Evolutionary conservation across 2,113 vertebrate species (phyloP).

Genomic region (Colossoma macropomum): DNA sequence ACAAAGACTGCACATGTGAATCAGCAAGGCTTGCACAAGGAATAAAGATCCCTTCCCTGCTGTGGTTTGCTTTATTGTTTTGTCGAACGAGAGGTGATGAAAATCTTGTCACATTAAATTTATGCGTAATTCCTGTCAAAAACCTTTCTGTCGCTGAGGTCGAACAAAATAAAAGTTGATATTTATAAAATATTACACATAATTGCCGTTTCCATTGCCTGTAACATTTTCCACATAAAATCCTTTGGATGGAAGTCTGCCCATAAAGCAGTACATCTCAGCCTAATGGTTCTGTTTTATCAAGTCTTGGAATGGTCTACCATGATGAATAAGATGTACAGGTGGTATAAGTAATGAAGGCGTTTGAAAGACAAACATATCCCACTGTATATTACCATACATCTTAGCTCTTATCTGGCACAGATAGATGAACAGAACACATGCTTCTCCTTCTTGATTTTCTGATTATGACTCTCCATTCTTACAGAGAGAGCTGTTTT

Average conservation of each 20-base stretch:
- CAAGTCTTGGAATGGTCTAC: background rate
- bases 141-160: background rate
- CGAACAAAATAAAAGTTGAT: background rate
- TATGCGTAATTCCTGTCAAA: background rate
- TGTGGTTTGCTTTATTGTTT: background rate
- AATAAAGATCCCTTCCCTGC: background rate
- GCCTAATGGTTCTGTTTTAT: constrained; percentile 10
- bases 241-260: background rate
- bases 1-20: no score
- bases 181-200: background rate
- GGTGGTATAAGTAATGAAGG: constrained; percentile 22
- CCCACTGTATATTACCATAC: constrained; percentile 53
- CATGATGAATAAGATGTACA: constrained; percentile 22
- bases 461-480: constrained; percentile 62
- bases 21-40: no score
- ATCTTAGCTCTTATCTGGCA: constrained; percentile 55
- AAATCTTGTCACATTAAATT: background rate
- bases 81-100: background rate
- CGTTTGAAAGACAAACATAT: constrained; percentile 34
- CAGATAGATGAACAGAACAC: constrained; percentile 58
- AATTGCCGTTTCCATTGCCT: background rate
- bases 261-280: background rate
- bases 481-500: constrained; percentile 72
- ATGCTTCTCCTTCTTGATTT: constrained; percentile 60
- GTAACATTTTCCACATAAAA: background rate